phyloP scores from a whole-genome alignment of 2,888 invertebrate species.

The Geophilus truncorum region DNA sequence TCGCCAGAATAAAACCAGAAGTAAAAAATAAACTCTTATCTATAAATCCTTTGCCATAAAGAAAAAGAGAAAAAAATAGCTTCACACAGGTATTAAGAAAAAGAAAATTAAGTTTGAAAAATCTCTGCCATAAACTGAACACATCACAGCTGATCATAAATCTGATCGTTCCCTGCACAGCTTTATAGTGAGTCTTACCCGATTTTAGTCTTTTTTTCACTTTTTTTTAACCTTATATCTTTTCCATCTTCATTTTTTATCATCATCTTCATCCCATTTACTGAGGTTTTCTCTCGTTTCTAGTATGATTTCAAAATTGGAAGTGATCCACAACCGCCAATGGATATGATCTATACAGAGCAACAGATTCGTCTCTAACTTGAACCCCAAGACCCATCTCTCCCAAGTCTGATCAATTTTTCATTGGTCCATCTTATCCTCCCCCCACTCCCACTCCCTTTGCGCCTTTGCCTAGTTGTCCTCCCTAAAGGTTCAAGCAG shows the following conservation, averaged over 20 bases:
- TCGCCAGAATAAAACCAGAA: too few species aligned
- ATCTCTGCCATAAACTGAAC: not conserved
- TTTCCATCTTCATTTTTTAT: not conserved
- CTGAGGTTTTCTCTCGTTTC: not conserved
- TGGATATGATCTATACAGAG: not conserved
- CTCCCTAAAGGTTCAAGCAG: not conserved
- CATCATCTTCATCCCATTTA: not conserved
- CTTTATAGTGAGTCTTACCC: too few species aligned
- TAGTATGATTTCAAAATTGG: not conserved
- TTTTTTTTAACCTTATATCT: not conserved
- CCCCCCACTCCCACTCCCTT: not conserved
- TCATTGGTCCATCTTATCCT: not conserved
- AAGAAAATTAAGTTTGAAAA: not conserved
- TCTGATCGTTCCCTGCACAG: too few species aligned
- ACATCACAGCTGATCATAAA: not conserved
- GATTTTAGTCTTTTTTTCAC: not conserved
- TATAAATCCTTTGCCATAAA: too few species aligned
- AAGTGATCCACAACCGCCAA: not conserved
- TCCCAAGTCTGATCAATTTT: slow-evolving; percentile 3
- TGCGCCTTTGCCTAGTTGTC: not conserved
- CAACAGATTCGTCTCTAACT: not conserved
- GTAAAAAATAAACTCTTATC: too few species aligned
- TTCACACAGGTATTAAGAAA: not conserved
- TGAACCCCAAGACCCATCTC: not conserved
- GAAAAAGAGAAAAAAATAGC: too few species aligned